A percentile compares a stretch with the other conserved stretches of the same genome.
These are phyloP conservation scores for Cranoglanis bouderius DNA, from an alignment of 2,113 vertebrate species.

Conservation along the genomic window DNA sequence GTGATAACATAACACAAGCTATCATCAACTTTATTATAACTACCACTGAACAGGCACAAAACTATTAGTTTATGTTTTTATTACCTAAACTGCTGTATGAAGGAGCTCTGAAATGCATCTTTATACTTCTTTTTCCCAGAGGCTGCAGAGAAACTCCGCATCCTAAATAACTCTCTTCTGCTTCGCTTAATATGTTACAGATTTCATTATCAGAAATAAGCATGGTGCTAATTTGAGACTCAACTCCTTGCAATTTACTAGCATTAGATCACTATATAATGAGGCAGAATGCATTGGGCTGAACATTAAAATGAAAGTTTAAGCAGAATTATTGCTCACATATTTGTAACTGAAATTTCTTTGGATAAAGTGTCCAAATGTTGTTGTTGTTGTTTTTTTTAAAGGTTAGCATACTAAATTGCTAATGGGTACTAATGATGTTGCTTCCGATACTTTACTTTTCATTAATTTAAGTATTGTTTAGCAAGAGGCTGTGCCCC, in stretches of 20 bases:
- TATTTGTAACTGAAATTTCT: not conserved
- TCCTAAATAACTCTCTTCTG: not conserved
- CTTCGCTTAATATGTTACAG: not conserved
- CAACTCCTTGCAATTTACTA: not conserved
- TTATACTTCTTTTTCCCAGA: not conserved
- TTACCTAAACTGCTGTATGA: not conserved
- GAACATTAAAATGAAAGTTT: not conserved
- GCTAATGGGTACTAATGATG: not conserved
- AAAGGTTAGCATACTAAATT: not conserved
- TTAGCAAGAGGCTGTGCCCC: not conserved
- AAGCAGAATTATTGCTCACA: not conserved
- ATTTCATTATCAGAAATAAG: constrained; percentile 1
- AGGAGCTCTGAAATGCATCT: not conserved
- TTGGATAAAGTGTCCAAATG: not conserved
- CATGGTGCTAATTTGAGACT: constrained; percentile 9
- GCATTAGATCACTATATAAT: constrained; percentile 1
- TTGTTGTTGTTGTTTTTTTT: not conserved
- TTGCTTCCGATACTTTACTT: not conserved
- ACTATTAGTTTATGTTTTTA: constrained; percentile 5
- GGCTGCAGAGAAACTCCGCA: not conserved
- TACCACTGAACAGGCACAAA: not conserved
- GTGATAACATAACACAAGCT: not conserved
- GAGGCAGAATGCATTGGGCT: not conserved
- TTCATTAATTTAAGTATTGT: not conserved
- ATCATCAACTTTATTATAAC: constrained; percentile 31